Evolutionary conservation across 2,113 vertebrate species (phyloP).

Genomic region (Ranitomeya variabilis): DNA sequence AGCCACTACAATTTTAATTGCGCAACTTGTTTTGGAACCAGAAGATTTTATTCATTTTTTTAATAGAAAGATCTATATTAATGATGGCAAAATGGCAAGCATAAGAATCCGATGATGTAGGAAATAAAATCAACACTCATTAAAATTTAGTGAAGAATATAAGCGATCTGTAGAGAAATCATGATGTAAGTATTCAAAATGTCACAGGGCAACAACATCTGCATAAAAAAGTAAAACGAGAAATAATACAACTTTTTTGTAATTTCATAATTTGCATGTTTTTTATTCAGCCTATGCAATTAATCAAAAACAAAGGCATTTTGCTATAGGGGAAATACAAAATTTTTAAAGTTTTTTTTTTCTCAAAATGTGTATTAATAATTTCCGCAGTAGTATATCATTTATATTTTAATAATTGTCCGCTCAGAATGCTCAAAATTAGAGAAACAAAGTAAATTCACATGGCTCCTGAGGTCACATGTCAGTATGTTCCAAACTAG

Average conservation of each 20-base stretch:
- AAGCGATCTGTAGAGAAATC: background rate
- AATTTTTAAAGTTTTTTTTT: too few relatives aligned
- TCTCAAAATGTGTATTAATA: too few relatives aligned
- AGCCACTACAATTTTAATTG: conserved; percentile 28
- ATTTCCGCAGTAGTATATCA: too few relatives aligned
- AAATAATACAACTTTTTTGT: background rate
- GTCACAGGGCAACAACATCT: background rate
- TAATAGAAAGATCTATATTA: conserved; percentile 32
- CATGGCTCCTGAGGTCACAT: too few relatives aligned
- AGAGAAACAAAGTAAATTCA: too few relatives aligned
- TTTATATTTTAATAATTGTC: too few relatives aligned
- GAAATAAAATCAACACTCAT: background rate
- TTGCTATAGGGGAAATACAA: background rate
- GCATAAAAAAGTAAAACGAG: background rate
- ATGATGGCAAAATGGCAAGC: background rate
- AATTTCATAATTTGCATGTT: background rate
- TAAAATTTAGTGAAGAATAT: background rate
- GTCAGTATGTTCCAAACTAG: too few relatives aligned
- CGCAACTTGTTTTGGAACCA: conserved; percentile 16
- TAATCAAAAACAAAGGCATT: background rate
- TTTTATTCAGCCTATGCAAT: background rate
- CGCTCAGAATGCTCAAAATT: too few relatives aligned
- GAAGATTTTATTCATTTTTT: background rate
- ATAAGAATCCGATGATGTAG: background rate
- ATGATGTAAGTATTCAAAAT: background rate